These are phyloP conservation scores for Spisula solida DNA, from an alignment of 2,888 invertebrate species.

Conservation along the genomic window DNA sequence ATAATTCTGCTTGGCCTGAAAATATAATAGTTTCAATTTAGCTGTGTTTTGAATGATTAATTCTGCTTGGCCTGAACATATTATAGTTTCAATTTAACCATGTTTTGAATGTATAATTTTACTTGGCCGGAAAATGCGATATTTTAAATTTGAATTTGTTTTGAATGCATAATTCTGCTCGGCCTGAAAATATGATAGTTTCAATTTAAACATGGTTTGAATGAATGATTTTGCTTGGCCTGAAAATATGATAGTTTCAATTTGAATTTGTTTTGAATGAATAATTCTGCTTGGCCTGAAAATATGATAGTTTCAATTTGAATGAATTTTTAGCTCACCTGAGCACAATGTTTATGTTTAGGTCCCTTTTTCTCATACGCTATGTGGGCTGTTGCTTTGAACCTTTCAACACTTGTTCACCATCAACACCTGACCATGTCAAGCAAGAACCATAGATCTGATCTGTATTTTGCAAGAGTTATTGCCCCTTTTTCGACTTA, in stretches of 20 bases:
- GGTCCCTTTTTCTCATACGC: too few relatives aligned
- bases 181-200: background rate
- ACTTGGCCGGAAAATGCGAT: background rate
- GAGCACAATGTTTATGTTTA: too few relatives aligned
- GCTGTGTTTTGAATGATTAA: background rate
- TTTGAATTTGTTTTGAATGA: background rate
- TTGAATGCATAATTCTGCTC: background rate
- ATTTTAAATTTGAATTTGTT: background rate
- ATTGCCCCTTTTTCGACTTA: too few relatives aligned
- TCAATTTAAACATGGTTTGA: background rate
- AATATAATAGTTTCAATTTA: background rate
- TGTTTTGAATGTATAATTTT: background rate
- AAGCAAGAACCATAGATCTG: too few relatives aligned
- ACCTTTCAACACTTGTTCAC: too few relatives aligned
- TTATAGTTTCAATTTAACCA: background rate
- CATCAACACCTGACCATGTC: too few relatives aligned
- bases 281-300: background rate
- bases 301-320: too few relatives aligned
- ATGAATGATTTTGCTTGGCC: background rate
- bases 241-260: background rate
- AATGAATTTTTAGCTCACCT: too few relatives aligned
- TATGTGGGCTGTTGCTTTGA: too few relatives aligned
- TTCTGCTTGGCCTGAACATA: background rate
- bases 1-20: background rate
- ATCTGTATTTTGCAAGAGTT: too few relatives aligned